Conservation (phyloP, 1,140 invertebrate species). For the Thrips palmi region DNA sequence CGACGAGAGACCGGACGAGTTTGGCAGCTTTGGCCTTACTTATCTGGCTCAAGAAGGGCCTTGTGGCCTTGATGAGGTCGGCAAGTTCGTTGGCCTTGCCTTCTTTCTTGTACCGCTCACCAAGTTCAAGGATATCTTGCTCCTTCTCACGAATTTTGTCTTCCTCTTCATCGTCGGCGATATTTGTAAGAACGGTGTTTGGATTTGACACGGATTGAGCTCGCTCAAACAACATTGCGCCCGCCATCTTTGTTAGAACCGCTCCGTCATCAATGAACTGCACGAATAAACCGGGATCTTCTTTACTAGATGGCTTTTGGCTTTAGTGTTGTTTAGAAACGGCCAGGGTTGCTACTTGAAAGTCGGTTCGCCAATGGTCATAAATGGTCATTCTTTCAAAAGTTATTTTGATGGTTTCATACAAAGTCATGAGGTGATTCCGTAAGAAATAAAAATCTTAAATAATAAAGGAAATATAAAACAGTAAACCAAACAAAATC, state of each 20-base stretch:
- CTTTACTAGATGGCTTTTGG: too few species aligned
- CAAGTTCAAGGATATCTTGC: slow-evolving; percentile 74
- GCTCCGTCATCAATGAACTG: slow-evolving; percentile 13
- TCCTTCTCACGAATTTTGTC: slow-evolving; percentile 76
- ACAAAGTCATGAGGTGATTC: too few species aligned
- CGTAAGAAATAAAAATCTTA: too few species aligned
- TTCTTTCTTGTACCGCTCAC: slow-evolving; percentile 77
- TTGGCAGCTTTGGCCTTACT: slow-evolving; percentile 99
- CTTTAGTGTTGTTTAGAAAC: too few species aligned
- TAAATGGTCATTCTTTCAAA: too few species aligned
- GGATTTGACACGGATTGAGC: slow-evolving; percentile 46
- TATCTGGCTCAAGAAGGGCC: slow-evolving; percentile 83
- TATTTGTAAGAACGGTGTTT: slow-evolving; percentile 51
- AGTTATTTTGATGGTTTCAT: too few species aligned
- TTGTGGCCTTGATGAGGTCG: slow-evolving; percentile 78
- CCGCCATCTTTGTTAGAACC: slow-evolving; percentile 44
- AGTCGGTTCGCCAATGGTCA: too few species aligned
- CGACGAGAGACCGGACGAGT: slow-evolving; percentile 86
- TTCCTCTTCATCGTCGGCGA: slow-evolving; percentile 42
- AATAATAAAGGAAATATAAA: too few species aligned
- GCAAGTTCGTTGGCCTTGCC: slow-evolving; percentile 86
- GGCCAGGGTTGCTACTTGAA: too few species aligned
- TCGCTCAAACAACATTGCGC: slow-evolving; percentile 69
- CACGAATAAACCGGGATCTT: too few species aligned
- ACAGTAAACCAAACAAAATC: too few species aligned